Base-by-base conservation (phyloP, 2,888 invertebrate genomes). In the Epistrophe grossulariae region DNA sequence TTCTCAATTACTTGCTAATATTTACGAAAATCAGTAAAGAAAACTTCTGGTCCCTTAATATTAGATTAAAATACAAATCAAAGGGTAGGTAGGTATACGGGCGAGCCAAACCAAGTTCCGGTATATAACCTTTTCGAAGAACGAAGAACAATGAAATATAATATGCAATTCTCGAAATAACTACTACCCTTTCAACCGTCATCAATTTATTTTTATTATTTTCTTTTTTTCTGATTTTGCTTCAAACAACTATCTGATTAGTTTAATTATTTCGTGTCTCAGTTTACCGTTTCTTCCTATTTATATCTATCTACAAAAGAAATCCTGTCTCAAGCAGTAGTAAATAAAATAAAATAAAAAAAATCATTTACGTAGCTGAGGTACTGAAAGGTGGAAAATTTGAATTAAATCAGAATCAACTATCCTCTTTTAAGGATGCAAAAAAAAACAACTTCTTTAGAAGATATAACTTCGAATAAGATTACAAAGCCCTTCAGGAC, bases 401-500 rank as follows among this genome's bases (percentile, higher is more conserved):
- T 17, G 40, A 64, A 71, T 71, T 57, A 48, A 81, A 60, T 81
- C 8, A 48, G 4, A 48, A 48, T 48, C 48, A n/a, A 45, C 45
- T 45, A 17, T 48, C n/a, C 48, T n/a, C n/a, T 48, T 17, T 4
- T 4, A 48, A n/a, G n/a, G 3, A 70, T 48, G 28, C 15, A 55
- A 81, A 70, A 24, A 24, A 24, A 24, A 24, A 24, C 1, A 24
- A 24, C 28, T 45, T 45, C 15, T 17, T 43, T 31, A 9, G 70
- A 28, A 45, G 35, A 24, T 28, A 4, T n/a, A n/a, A n/a, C 60
- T 50, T 73, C n/a, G 7, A 68, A 9, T 59, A 52, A 35, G 60
- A 73, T 74, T 50, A 68, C 38, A 52, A 52, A 68, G 11, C 13
- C 15, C 64, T 64, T 76, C 24, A 60, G 62, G 62, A 76, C 52